A percentile compares a stretch with the other conserved stretches of the same genome.
Evolutionary conservation across 1,140 invertebrate species (phyloP).

Genomic region (Neuroterus valhalla): DNA sequence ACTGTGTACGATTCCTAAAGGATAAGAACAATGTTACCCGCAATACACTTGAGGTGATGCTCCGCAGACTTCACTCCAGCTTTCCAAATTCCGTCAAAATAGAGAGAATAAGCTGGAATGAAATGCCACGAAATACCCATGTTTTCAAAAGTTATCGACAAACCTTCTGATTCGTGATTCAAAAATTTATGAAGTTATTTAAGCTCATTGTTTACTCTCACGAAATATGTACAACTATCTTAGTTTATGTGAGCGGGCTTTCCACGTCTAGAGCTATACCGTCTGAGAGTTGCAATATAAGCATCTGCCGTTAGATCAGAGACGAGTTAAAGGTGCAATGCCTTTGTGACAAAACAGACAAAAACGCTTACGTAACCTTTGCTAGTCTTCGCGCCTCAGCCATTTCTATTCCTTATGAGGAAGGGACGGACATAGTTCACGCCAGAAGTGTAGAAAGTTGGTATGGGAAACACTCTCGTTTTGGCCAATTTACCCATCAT

Average conservation of each 20-base stretch:
- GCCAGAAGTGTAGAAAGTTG: too few relatives aligned
- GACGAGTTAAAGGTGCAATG: slow-evolving; percentile 61
- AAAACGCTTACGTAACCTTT: too few relatives aligned
- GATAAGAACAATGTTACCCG: slow-evolving; percentile 38
- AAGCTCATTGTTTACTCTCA: too few relatives aligned
- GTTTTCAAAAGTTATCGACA: not conserved
- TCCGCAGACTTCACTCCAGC: slow-evolving; percentile 39
- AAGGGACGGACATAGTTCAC: too few relatives aligned
- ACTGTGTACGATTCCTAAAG: slow-evolving; percentile 47
- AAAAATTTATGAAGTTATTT: slow-evolving; percentile 41
- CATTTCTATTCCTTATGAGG: too few relatives aligned
- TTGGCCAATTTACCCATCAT: too few relatives aligned
- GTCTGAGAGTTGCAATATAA: slow-evolving; percentile 51
- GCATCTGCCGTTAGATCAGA: too few relatives aligned
- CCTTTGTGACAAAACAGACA: slow-evolving; percentile 41
- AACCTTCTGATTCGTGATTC: not conserved
- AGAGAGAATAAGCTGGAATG: slow-evolving; percentile 33
- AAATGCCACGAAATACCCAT: too few relatives aligned
- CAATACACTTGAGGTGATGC: slow-evolving; percentile 44
- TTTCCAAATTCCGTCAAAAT: not conserved
- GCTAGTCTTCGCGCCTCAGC: not conserved
- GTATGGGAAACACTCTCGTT: too few relatives aligned
- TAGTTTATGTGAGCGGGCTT: slow-evolving; percentile 44
- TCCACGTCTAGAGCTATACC: slow-evolving; percentile 56
- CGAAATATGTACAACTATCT: slow-evolving; percentile 66